Percentiles rank a stretch among this genome's conserved stretches.
Conservation (phyloP, 2,888 invertebrate genomes). For the Philhelius pedissequus region DNA sequence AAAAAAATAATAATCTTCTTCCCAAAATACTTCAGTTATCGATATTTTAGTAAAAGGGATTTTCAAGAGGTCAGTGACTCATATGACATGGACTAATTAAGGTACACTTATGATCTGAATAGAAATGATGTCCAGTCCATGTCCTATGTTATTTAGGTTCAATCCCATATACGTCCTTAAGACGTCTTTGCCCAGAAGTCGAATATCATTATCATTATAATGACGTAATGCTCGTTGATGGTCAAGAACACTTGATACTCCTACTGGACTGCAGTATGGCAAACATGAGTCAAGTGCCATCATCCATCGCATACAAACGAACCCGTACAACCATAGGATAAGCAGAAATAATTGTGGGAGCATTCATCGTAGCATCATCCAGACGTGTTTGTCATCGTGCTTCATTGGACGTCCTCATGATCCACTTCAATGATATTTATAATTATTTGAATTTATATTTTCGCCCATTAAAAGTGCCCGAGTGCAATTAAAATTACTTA, state of each 20-base stretch:
- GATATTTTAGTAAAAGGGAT: neutral
- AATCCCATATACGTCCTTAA: neutral
- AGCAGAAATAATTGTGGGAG: slow-evolving; percentile 25
- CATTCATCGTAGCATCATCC: slow-evolving; percentile 27
- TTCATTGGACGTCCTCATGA: slow-evolving; percentile 27
- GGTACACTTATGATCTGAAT: slow-evolving; percentile 29
- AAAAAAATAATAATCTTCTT: too few species aligned
- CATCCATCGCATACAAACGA: neutral
- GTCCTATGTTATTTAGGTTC: neutral
- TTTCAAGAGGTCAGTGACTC: slow-evolving; percentile 28
- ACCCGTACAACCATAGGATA: neutral
- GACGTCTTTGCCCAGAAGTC: neutral
- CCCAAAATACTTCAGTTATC: neutral
- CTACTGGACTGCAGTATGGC: neutral
- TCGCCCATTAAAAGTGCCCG: slow-evolving; percentile 17
- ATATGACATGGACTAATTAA: slow-evolving; percentile 51
- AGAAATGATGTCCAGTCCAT: slow-evolving; percentile 27
- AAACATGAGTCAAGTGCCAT: slow-evolving; percentile 15
- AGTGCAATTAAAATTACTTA: slow-evolving; percentile 52
- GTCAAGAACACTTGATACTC: slow-evolving; percentile 35
- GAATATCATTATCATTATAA: slow-evolving; percentile 24
- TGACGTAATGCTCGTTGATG: slow-evolving; percentile 35
- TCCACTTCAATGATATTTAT: slow-evolving; percentile 59
- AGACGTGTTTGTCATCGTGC: neutral
- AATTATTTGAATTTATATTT: slow-evolving; percentile 54